Evolutionary conservation across 2,888 invertebrate genomes (phyloP), one percentile per base, ranked within the genome.

Genomic region (Suillia variegata): DNA sequence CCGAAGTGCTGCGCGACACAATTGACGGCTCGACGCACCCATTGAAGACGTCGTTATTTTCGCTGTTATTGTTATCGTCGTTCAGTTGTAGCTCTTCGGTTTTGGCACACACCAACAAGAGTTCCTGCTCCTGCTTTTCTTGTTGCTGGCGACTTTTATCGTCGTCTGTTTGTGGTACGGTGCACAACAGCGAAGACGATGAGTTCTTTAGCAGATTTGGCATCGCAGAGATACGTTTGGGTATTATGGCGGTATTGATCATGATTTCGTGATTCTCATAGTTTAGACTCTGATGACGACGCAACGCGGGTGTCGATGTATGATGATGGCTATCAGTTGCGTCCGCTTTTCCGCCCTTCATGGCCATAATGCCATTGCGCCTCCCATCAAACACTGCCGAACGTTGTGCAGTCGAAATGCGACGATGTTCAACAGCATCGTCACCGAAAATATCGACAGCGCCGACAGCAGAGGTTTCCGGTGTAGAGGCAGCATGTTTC

Each of bases 221-320:
- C 45, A 70, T 61, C n/a, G 70, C 71, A 3, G 69, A 67, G 13
- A 67, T 61, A 56, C 71, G 67, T 54, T 69, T 68, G 5, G 68
- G 64, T 12, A 67, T 20, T n/a, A 38, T 63, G 10, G 42, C 31
- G 45, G 68, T 68, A 49, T 70, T 66, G 4, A 76, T 67, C 66
- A 81, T 77, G 13, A 82, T 80, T 64, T 81, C 81, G 56, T 82
- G 81, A 56, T 82, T 82, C 64, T 80, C 81, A 56, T 82, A 82
- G 63, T 80, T 80, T 12, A 82, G 61, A 53, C 80, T 81, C 66
- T 80, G 82, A 59, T 80, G 80, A 5, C 79, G 76, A 1, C 80
- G 74, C 31, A 69, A 50, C 1, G 60, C 51, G 2, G 65, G 50
- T 42, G 61, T 58, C 2, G 62, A 58, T 33, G 50, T 61, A 0